These are phyloP conservation scores for Thripadectes ignobilis DNA, from an alignment of 2,797 vertebrate genomes.

Conservation along the genomic window DNA sequence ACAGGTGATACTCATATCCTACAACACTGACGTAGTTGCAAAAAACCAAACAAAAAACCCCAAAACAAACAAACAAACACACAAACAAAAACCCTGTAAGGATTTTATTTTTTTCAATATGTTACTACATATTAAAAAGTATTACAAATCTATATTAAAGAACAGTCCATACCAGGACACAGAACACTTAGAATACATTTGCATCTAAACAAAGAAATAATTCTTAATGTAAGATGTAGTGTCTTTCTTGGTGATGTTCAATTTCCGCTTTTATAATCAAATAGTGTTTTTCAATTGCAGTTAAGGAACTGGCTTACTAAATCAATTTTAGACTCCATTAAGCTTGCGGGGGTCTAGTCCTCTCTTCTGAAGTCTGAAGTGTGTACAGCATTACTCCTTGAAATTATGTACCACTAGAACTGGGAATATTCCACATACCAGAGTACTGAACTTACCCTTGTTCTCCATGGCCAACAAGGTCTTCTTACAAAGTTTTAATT, in stretches of 20 bases:
- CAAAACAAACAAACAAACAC: neutral
- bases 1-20: neutral
- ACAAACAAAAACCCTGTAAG: neutral
- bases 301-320: conserved; percentile 1
- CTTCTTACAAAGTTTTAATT: neutral
- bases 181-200: neutral
- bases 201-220: neutral
- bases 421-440: neutral
- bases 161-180: neutral
- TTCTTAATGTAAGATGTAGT: neutral
- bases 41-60: neutral
- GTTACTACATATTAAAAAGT: neutral
- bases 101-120: neutral
- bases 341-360: neutral
- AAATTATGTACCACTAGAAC: neutral
- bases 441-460: neutral
- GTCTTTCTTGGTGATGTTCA: neutral
- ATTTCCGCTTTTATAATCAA: neutral
- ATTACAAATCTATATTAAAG: neutral
- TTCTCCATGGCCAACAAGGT: neutral
- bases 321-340: neutral
- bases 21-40: neutral
- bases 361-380: neutral
- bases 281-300: neutral
- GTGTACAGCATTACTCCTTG: neutral